Evolutionary conservation across 2,113 vertebrate species (phyloP).

Genomic region (Polyodon spathula): DNA sequence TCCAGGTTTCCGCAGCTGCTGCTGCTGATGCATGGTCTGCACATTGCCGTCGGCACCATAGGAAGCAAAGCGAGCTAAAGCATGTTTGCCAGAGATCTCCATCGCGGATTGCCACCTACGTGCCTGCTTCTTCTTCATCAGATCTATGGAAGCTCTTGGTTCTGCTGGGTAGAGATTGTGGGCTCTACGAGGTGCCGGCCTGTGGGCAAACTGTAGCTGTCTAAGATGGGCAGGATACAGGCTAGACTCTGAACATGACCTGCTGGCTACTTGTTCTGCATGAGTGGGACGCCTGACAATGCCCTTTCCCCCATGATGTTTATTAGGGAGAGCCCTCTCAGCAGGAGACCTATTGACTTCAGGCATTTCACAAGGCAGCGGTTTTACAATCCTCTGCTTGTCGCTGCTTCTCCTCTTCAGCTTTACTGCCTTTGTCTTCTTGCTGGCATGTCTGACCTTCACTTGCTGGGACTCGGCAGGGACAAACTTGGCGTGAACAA

Average conservation of each 20-base stretch:
- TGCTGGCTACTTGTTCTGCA: conserved; percentile 43
- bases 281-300: conserved; percentile 23
- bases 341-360: conserved; percentile 13
- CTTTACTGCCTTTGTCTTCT: conserved; percentile 64
- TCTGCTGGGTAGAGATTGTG: conserved; percentile 34
- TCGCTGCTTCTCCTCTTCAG: conserved; percentile 55
- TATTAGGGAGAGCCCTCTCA: conserved; percentile 37
- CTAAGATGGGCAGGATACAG: conserved; percentile 48
- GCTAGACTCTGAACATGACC: conserved; percentile 70
- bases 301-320: conserved; percentile 22
- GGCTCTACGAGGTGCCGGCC: conserved; percentile 31
- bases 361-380: conserved; percentile 39
- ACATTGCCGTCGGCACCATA: conserved; percentile 36
- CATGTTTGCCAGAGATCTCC: conserved; percentile 50
- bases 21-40: conserved; percentile 17
- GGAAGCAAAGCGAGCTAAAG: conserved; percentile 19
- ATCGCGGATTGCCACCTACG: conserved; percentile 57
- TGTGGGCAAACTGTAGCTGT: conserved; percentile 30
- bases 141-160: conserved; percentile 21
- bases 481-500: conserved; percentile 61
- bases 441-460: conserved; percentile 56
- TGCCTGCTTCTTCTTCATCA: conserved; percentile 53
- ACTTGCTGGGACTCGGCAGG: conserved; percentile 55
- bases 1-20: conserved; percentile 29
- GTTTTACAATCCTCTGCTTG: conserved; percentile 44